Conservation (phyloP, 2,888 invertebrate genomes). For the Andricus quercusramuli region DNA sequence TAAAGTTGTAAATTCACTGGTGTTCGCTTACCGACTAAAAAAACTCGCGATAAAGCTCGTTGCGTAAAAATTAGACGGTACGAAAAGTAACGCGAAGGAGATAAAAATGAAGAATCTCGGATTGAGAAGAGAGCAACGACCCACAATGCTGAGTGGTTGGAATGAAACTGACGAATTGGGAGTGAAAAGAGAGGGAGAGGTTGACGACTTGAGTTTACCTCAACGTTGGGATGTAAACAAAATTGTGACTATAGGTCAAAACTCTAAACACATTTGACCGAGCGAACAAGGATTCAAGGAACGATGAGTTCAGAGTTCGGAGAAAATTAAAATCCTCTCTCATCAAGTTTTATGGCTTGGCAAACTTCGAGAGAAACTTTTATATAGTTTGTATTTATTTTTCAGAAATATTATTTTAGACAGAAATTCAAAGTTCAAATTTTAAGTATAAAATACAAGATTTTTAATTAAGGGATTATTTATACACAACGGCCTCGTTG, state of each 20-base stretch:
- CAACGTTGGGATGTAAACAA: constrained; percentile 17
- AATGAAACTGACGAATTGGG: constrained; percentile 12
- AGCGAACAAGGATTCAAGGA: not conserved
- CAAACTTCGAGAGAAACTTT: not conserved
- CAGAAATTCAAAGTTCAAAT: not conserved
- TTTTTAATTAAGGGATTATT: not conserved
- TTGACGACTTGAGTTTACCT: constrained; percentile 2
- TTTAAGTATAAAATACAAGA: not conserved
- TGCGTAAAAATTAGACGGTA: not conserved
- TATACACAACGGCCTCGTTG: too few species aligned
- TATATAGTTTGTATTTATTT: not conserved
- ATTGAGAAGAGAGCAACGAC: constrained; percentile 3
- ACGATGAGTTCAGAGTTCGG: not conserved
- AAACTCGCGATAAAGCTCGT: not conserved
- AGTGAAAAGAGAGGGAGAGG: not conserved
- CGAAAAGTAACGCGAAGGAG: not conserved
- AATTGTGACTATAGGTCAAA: constrained; percentile 6
- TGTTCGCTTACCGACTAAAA: not conserved
- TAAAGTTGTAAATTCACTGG: not conserved
- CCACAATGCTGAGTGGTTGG: not conserved
- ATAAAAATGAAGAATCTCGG: constrained; percentile 1
- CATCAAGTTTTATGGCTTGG: not conserved
- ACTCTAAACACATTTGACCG: not conserved
- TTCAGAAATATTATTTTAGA: not conserved
- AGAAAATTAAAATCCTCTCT: not conserved